Evolutionary conservation across 2,113 vertebrate genomes (phyloP).

Genomic region (Salvelinus fontinalis): DNA sequence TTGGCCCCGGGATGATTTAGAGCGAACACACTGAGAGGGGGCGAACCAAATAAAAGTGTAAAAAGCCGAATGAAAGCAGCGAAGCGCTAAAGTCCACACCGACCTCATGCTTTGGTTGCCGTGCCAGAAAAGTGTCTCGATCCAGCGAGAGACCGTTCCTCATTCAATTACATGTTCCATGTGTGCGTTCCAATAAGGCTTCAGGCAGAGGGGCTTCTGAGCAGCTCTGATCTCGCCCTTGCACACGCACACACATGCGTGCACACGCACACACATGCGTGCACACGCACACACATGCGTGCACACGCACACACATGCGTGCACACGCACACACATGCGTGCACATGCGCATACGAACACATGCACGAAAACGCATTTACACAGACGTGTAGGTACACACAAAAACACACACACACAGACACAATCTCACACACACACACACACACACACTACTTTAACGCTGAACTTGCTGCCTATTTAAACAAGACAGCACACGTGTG

Average conservation of each 20-base stretch:
- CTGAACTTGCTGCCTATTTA: conserved; percentile 56
- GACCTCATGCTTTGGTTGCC: conserved; percentile 53
- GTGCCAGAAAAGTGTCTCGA: conserved; percentile 69
- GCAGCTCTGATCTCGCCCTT: conserved; percentile 42
- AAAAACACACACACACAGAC: conserved; percentile 40
- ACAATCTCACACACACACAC: conserved; percentile 30
- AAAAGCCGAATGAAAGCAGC: conserved; percentile 53
- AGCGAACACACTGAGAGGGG: conserved; percentile 41
- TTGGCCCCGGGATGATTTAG: conserved; percentile 47
- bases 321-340: conserved; percentile 37
- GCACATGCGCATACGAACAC: not conserved
- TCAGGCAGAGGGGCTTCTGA: conserved; percentile 57
- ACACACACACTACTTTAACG: conserved; percentile 53
- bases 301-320: conserved; percentile 58
- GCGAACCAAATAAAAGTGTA: conserved; percentile 52
- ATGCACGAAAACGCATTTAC: no score
- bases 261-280: conserved; percentile 37
- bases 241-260: conserved; percentile 58
- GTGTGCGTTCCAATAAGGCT: conserved; percentile 64
- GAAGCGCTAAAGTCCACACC: conserved; percentile 40
- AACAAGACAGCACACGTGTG: conserved; percentile 45
- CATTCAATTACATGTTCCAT: conserved; percentile 76
- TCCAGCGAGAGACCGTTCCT: conserved; percentile 62
- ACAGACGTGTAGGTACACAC: no score
- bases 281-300: conserved; percentile 4